Evolutionary conservation across 1,140 invertebrate genomes (phyloP).

Genomic region (Papilio helenus): DNA sequence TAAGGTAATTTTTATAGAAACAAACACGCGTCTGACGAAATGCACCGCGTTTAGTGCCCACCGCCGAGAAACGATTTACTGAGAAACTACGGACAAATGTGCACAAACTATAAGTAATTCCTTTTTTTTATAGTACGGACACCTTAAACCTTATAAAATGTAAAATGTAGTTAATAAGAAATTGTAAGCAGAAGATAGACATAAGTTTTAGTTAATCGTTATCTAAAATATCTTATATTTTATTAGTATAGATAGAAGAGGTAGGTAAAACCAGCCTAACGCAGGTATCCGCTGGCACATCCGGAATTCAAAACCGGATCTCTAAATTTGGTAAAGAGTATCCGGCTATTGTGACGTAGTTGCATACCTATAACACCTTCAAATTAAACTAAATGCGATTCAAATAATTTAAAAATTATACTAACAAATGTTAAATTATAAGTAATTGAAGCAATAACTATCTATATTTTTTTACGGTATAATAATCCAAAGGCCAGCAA

Average conservation of each 20-base stretch:
- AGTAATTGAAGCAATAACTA: too few species aligned
- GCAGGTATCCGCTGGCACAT: background rate
- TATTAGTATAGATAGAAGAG: too few species aligned
- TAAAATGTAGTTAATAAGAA: background rate
- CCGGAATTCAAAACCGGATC: conserved; percentile 24
- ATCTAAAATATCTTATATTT: background rate
- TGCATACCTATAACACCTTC: background rate
- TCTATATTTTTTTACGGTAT: too few species aligned
- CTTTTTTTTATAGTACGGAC: background rate
- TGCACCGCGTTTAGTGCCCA: conserved; percentile 14
- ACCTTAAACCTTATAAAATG: background rate
- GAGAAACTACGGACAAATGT: background rate
- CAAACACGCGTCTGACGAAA: conserved; percentile 30
- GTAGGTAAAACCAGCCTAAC: background rate
- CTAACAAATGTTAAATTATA: too few species aligned
- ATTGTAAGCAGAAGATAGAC: background rate
- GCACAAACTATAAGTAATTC: background rate
- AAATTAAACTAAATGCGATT: background rate
- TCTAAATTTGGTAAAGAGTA: conserved; percentile 21
- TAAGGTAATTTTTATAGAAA: too few species aligned
- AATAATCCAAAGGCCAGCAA: too few species aligned
- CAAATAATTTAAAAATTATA: too few species aligned
- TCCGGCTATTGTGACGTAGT: background rate
- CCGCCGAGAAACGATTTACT: conserved; percentile 10
- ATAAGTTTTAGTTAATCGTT: background rate